Conservation (phyloP, 2,888 invertebrate genomes). For the Coelogynopora nodosa region DNA sequence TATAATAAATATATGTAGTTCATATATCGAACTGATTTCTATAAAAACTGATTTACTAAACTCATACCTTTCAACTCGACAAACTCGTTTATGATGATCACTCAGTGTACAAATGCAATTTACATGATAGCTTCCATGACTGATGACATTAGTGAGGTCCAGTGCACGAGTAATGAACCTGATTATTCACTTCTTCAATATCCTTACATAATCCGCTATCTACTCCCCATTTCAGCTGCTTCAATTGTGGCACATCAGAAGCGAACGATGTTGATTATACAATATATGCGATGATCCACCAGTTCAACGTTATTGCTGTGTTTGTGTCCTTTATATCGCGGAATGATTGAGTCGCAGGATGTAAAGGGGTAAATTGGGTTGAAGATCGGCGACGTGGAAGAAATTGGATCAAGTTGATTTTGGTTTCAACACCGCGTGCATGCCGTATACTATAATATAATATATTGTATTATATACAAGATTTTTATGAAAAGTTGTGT, state of each 20-base stretch:
- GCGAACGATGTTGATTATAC: neutral
- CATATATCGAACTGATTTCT: too few relatives aligned
- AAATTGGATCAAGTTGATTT: neutral
- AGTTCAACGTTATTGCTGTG: neutral
- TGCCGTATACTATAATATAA: too few relatives aligned
- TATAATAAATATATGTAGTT: neutral
- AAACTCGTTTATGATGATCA: too few relatives aligned
- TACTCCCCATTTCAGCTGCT: neutral
- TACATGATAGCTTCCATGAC: neutral
- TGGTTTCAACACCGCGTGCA: neutral
- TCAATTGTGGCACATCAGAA: too few relatives aligned
- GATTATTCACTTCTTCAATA: neutral
- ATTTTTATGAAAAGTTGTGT: too few relatives aligned
- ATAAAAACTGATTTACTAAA: too few relatives aligned
- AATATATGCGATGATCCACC: neutral
- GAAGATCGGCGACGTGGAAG: neutral
- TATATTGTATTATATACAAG: too few relatives aligned
- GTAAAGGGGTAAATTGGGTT: neutral
- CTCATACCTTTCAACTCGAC: too few relatives aligned
- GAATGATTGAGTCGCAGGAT: neutral
- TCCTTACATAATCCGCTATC: neutral
- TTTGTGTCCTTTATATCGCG: too few relatives aligned
- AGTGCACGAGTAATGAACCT: neutral
- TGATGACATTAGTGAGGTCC: neutral
- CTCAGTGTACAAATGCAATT: too few relatives aligned